These are phyloP conservation scores for Scartelaos histophorus DNA, from an alignment of 2,113 vertebrate species.

Conservation along the genomic window DNA sequence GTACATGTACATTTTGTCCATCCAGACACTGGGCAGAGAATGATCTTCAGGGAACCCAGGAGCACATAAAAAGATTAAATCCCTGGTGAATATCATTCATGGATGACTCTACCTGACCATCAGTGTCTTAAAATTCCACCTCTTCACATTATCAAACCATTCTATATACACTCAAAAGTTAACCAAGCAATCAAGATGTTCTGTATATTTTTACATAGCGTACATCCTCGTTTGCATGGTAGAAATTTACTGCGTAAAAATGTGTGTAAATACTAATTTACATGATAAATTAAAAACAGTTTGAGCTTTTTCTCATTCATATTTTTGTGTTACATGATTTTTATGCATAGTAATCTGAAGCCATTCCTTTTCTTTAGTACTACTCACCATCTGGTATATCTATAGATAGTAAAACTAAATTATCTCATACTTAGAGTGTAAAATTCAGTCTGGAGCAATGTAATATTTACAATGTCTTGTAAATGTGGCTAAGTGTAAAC, in stretches of 20 bases:
- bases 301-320: neutral
- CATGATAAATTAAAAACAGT: no score
- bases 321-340: neutral
- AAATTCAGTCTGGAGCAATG: neutral
- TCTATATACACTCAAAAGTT: neutral
- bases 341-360: neutral
- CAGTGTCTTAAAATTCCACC: no score
- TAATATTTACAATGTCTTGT: neutral
- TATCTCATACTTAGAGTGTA: neutral
- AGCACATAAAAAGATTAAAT: no score
- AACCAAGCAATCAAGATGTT: no score
- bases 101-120: no score
- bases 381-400: constrained; percentile 14
- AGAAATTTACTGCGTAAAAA: no score
- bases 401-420: neutral
- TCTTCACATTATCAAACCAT: no score
- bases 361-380: constrained; percentile 7
- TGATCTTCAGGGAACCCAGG: no score
- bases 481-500: constrained; percentile 1
- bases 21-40: neutral
- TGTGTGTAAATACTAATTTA: no score
- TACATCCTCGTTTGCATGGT: no score
- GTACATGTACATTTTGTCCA: neutral
- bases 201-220: no score
- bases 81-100: no score